phyloP scores from a whole-genome alignment of 1,140 invertebrate species.

The Harlomillsia oculata region DNA sequence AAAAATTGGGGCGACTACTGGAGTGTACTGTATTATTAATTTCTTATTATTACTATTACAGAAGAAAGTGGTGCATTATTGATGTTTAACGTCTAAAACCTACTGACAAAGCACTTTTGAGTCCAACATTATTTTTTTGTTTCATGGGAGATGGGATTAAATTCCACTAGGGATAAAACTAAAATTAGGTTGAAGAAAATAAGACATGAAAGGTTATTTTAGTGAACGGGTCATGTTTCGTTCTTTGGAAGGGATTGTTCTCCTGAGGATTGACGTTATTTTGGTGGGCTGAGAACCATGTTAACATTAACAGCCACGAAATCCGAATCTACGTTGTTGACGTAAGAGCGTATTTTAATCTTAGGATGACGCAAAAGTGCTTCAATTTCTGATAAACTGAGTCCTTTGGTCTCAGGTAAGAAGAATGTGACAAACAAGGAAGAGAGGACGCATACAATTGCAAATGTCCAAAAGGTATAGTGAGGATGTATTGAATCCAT shows the following conservation, averaged over 20 bases:
- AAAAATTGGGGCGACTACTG: too few species aligned
- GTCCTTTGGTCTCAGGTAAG: slow-evolving; percentile 73
- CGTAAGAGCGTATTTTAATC: too few species aligned
- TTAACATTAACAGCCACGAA: neutral
- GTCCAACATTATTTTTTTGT: too few species aligned
- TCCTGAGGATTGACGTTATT: neutral
- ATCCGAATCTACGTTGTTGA: neutral
- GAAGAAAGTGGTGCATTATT: too few species aligned
- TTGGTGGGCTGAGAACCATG: neutral
- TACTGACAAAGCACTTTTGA: too few species aligned
- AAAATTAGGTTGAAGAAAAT: too few species aligned
- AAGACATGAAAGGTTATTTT: neutral
- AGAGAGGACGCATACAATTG: neutral
- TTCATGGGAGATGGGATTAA: too few species aligned
- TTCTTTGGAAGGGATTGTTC: neutral
- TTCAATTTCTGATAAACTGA: slow-evolving; percentile 30
- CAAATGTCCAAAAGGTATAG: slow-evolving; percentile 3
- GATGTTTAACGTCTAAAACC: too few species aligned
- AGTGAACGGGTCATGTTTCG: neutral
- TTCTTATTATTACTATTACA: too few species aligned
- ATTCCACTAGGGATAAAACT: too few species aligned
- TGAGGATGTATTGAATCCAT: neutral
- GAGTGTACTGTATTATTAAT: too few species aligned
- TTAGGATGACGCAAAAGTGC: too few species aligned
- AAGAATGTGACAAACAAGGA: slow-evolving; percentile 41